Evolutionary conservation across 2,888 invertebrate genomes (phyloP), one percentile per base, ranked within the genome.

Genomic region (Pammene fasciana): DNA sequence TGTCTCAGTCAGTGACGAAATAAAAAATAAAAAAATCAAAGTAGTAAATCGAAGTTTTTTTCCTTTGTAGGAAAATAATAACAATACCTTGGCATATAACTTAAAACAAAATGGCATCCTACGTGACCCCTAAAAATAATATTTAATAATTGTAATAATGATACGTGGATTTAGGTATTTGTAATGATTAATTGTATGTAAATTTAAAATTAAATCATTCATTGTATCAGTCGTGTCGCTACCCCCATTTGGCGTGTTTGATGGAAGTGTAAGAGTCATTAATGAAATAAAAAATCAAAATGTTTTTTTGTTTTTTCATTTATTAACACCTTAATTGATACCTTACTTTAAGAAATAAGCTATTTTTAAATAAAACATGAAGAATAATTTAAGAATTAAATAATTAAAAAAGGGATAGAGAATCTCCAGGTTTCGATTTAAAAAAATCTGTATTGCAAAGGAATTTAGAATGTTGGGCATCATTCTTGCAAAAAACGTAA

Each of bases 71-170:
- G 38, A 18, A 13, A 2, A 18, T 26, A 14, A 6, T n/a, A 8
- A 26, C 11, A 52, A 6, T 26, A 26, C 2, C 13, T 26, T 52
- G 18, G 8, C 13, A 52, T 11, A 52, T 2, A 13, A 26, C 7
- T 26, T 1, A 18, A n/a, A 9, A 48, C 9, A 8, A 38, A 61
- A 61, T 38, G 38, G 38, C 36, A 50, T 48, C 13, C 34, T n/a
- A 18, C 10, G 43, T 52, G 52, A 16, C 16, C 14, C n/a, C 62
- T 46, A 4, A 56, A 64, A 64, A 59, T 72, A 65, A 76, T 78
- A 72, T 87, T 89, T 90, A 88, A 89, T 90, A 90, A 90, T 89
- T 90, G 83, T 77, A 86, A 87, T 90, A 88, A 89, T 90, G 89
- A 84, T 81, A 71, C 75, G 76, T 79, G 84, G 79, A 79, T 76